Percentiles rank a stretch among this genome's conserved stretches.
Conservation (phyloP, 2,888 invertebrate species). For the Caenorhabditis panamensis region DNA sequence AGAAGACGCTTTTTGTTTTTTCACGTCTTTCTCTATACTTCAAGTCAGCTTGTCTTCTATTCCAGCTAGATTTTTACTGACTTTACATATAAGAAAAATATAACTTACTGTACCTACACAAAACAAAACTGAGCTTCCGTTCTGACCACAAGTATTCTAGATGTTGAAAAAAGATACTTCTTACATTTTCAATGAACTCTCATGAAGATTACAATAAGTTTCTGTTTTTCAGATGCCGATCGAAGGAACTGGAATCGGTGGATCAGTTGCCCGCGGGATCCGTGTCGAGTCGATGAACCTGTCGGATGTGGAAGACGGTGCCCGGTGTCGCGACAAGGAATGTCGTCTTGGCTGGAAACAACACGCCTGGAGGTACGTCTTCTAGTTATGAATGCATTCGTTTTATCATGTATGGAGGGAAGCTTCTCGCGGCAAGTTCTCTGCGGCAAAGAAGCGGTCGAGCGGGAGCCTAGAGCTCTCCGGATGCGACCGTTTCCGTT, state of each 20-base stretch:
- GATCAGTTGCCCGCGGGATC: conserved; percentile 42
- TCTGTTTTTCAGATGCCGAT: conserved; percentile 49
- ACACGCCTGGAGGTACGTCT: conserved; percentile 60
- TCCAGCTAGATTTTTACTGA: too few relatives aligned
- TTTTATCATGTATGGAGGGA: conserved; percentile 13
- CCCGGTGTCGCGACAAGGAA: conserved; percentile 48
- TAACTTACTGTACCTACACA: too few relatives aligned
- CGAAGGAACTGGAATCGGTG: conserved; percentile 23
- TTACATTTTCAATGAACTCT: too few relatives aligned
- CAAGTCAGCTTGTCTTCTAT: too few relatives aligned
- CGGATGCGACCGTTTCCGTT: conserved; percentile 50
- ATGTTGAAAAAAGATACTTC: too few relatives aligned
- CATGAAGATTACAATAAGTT: neutral
- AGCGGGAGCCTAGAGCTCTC: neutral
- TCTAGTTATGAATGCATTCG: conserved; percentile 47
- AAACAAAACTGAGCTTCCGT: too few relatives aligned
- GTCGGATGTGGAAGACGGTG: conserved; percentile 56
- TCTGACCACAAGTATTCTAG: too few relatives aligned
- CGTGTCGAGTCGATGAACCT: conserved; percentile 50
- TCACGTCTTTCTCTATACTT: neutral
- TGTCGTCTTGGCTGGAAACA: conserved; percentile 61
- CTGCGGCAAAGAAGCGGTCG: neutral
- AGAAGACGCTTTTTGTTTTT: neutral
- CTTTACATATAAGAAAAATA: too few relatives aligned
- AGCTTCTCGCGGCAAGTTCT: too few relatives aligned